Evolutionary conservation across 1,140 invertebrate genomes (phyloP), one percentile per base, ranked within the genome.

Genomic region (Idris sp.): DNA sequence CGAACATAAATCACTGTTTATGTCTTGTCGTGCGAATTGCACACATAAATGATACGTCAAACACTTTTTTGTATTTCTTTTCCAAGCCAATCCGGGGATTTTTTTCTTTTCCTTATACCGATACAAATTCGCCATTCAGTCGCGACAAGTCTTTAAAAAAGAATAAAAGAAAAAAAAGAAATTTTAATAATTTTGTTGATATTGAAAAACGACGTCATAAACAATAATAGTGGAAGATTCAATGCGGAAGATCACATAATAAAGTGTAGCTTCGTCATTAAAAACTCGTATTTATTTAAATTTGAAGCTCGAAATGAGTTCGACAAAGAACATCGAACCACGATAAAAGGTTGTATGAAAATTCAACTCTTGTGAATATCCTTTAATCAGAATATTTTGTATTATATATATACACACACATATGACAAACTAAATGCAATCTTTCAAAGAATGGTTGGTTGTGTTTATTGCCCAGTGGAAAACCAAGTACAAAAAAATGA

Each of bases 171-270:
- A n/a, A n/a, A n/a, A n/a, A n/a, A n/a, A n/a, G n/a, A n/a, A n/a
- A n/a, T n/a, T n/a, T n/a, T n/a, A n/a, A n/a, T n/a, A n/a, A n/a
- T n/a, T n/a, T n/a, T n/a, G n/a, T n/a, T n/a, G n/a, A n/a, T n/a
- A n/a, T n/a, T n/a, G n/a, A n/a, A n/a, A n/a, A n/a, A 58, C 35
- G 51, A 30, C 15, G 49, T 53, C 40, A 51, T 30, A 72, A 72
- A 71, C 11, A 13, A 58, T 30, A 48, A 76, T 72, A 48, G 54
- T 79, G 81, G 82, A 83, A 83, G 82, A 83, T 81, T 81, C 19
- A 68, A 56, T 36, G 65, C 41, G 75, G 68, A 80, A 80, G 74
- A 73, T 68, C 26, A 38, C 30, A 62, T 69, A 54, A 59, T 36
- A 71, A 64, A 69, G 28, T 54, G 61, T 53, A 48, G 51, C 8